Evolutionary conservation across 2,797 vertebrate genomes (phyloP).

Genomic region (Syndactyla subalaris): DNA sequence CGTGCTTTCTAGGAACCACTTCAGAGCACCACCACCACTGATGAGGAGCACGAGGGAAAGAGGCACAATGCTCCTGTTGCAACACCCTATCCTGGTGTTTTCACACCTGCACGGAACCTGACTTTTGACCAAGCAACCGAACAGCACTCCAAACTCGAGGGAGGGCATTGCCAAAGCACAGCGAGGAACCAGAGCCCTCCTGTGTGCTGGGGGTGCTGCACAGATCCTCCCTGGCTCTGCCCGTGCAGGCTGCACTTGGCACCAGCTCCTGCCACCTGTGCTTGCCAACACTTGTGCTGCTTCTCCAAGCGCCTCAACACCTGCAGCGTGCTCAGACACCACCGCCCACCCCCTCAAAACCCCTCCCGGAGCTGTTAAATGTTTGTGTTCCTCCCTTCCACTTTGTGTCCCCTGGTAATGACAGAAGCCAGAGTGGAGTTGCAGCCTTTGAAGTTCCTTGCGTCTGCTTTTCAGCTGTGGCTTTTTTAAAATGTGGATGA

Average conservation of each 20-base stretch:
- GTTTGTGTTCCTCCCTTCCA: not conserved
- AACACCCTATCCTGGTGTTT: not conserved
- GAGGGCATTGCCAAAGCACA: accelerated
- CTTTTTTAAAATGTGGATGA: not conserved
- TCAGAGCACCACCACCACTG: not conserved
- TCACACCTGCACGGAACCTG: not conserved
- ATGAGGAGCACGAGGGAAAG: not conserved
- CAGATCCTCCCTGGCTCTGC: not conserved
- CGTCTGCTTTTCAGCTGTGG: not conserved
- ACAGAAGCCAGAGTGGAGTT: not conserved
- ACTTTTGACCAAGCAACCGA: not conserved
- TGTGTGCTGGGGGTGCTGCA: accelerated
- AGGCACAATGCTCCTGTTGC: not conserved
- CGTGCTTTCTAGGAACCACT: conserved; percentile 50
- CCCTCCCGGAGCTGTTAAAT: not conserved
- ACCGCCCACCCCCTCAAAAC: not conserved
- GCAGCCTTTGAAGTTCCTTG: not conserved
- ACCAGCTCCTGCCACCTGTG: not conserved
- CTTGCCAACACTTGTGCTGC: not conserved
- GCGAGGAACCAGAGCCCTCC: not conserved
- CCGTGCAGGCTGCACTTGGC: not conserved
- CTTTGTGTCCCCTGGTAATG: not conserved
- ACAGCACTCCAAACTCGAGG: not conserved
- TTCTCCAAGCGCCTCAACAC: not conserved
- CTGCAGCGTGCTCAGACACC: not conserved